phyloP scores from a whole-genome alignment of 2,113 vertebrate genomes.

The Dasyprocta punctata region DNA sequence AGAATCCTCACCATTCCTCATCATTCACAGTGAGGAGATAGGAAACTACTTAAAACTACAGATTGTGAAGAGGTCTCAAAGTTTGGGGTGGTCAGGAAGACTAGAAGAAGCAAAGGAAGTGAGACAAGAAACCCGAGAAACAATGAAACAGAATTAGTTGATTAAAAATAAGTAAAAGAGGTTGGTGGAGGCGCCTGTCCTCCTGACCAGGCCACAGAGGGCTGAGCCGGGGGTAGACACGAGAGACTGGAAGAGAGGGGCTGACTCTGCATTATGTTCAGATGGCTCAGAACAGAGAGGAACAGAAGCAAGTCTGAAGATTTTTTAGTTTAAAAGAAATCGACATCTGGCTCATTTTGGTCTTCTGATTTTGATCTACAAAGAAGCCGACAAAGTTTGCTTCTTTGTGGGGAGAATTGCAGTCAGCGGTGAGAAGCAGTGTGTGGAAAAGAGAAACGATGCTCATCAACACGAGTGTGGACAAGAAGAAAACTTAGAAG shows the following conservation, averaged over 20 bases:
- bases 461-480: slow-evolving; percentile 97
- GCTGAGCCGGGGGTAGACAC: slow-evolving; percentile 51
- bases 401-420: slow-evolving; percentile 86
- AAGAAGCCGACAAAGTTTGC: slow-evolving; percentile 59
- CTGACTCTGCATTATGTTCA: slow-evolving; percentile 1
- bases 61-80: slow-evolving; percentile 92
- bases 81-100: slow-evolving; percentile 95
- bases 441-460: slow-evolving; percentile 91
- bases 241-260: slow-evolving; percentile 50
- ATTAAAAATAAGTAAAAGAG: slow-evolving; percentile 98
- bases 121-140: slow-evolving; percentile 92
- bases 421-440: slow-evolving; percentile 93
- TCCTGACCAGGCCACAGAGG: slow-evolving; percentile 55
- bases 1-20: slow-evolving; percentile 97
- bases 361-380: slow-evolving; percentile 65
- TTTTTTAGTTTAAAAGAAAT: slow-evolving; percentile 64
- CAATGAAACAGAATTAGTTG: slow-evolving; percentile 96
- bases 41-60: slow-evolving; percentile 97
- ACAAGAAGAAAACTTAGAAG: slow-evolving; percentile 92
- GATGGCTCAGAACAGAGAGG: slow-evolving; percentile 65
- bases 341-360: slow-evolving; percentile 60
- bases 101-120: slow-evolving; percentile 92
- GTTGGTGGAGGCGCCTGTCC: slow-evolving; percentile 43
- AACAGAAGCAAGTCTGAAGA: slow-evolving; percentile 55
- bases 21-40: slow-evolving; percentile 95